Evolutionary conservation across 2,797 vertebrate genomes (phyloP), one percentile per base, ranked within the genome.

Genomic region (Alca torda): DNA sequence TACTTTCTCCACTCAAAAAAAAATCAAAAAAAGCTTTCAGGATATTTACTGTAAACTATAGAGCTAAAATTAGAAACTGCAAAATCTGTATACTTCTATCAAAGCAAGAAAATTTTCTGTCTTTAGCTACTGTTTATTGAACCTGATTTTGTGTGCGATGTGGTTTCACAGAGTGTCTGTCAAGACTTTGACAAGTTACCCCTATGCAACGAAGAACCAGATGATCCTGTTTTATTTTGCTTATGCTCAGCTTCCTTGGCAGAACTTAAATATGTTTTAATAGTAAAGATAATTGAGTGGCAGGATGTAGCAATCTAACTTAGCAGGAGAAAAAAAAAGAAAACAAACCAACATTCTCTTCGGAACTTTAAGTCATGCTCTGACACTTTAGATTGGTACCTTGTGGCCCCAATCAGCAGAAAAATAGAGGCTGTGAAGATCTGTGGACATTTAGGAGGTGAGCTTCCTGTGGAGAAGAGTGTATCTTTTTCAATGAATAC

Each of bases 141-240:
- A 90, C 23, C 6, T 90, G 18, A 89, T 90, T 93, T 82, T 84
- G 39, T 69, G 31, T 94, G 39, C 87, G 67, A 94, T 89, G 74
- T 95, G 92, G 77, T 94, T 96, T 95, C 84, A 50, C 54, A 60
- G 76, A 88, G 59, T 54, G 15, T 84, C 54, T 90, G 51, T 50
- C 57, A 82, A 92, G 54, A 69, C 46, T 95, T 75, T 59, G 57
- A 90, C 61, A 78, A 59, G 69, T 35, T 94, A 75, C 15, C 50
- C n/a, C 26, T 30, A 76, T 73, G 75, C 59, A 94, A 95, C 79
- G 67, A 87, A 84, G 88, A 97, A 94, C 90, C 77, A 92, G 92
- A 70, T 64, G 39, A 94, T 96, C 95, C 84, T 95, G 86, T 95
- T 96, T 77, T 67, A 41, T 89, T 93, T 92, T 85, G 85, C 65